phyloP scores from a whole-genome alignment of 2,888 invertebrate species.

The Choreutis nemorana region DNA sequence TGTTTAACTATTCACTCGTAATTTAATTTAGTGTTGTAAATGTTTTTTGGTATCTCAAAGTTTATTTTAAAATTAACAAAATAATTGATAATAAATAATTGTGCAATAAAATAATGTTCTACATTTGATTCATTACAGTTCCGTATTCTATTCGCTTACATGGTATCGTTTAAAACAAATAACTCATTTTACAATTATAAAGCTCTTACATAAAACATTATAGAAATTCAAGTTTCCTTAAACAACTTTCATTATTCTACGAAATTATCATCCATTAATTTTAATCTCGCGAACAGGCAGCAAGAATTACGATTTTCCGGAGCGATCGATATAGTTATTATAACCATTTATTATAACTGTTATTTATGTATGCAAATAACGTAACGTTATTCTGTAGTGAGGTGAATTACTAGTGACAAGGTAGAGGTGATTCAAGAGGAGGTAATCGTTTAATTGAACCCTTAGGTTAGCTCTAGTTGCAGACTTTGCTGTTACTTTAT shows the following conservation, averaged over 20 bases:
- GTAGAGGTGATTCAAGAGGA: too few species aligned
- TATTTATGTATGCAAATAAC: constrained; percentile 3
- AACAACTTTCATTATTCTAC: constrained; percentile 4
- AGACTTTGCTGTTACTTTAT: too few species aligned
- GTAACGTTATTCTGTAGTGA: too few species aligned
- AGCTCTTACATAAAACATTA: too few species aligned
- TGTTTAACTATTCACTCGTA: too few species aligned
- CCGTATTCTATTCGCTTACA: neutral
- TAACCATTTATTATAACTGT: constrained; percentile 4
- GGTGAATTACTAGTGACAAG: too few species aligned
- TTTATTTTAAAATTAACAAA: too few species aligned
- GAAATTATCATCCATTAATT: constrained; percentile 3
- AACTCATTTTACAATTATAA: neutral
- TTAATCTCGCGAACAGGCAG: constrained; percentile 1
- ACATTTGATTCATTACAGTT: neutral
- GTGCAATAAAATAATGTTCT: neutral
- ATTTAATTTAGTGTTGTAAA: neutral
- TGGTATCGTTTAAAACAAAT: neutral
- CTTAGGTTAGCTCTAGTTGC: too few species aligned
- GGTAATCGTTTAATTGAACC: too few species aligned
- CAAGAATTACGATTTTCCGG: constrained; percentile 6
- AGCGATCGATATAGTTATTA: constrained; percentile 4
- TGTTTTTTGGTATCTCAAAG: neutral
- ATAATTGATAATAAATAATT: neutral
- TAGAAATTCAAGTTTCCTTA: too few species aligned